phyloP scores from a whole-genome alignment of 37 sponge, comb jelly and placozoan species.

The Diacarnus erythraeanus region DNA sequence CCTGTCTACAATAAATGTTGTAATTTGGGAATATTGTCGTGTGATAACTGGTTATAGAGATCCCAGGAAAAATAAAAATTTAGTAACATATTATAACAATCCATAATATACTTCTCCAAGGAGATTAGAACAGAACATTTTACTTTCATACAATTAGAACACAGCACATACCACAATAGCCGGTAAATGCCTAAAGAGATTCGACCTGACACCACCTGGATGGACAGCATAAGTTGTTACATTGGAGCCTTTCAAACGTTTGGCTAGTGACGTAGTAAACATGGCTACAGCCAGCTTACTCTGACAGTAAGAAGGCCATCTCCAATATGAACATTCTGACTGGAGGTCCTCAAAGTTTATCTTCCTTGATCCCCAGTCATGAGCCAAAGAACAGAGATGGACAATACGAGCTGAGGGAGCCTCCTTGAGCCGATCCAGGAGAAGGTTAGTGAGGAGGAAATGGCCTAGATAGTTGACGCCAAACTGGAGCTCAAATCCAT shows the following conservation, averaged over 20 bases:
- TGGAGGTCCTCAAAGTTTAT: constrained; percentile 48
- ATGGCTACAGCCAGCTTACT: constrained; percentile 83
- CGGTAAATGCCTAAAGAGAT: constrained; percentile 44
- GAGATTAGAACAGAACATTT: too few relatives aligned
- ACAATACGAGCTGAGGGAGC: constrained; percentile 74
- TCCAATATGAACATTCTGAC: constrained; percentile 1
- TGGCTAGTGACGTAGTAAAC: constrained; percentile 65
- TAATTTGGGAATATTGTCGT: too few relatives aligned
- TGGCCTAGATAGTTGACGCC: constrained; percentile 91
- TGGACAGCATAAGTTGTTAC: constrained; percentile 73
- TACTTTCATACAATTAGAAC: too few relatives aligned
- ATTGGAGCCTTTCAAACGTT: constrained; percentile 53
- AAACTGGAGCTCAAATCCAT: constrained; percentile 88
- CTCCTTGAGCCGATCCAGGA: constrained; percentile 76
- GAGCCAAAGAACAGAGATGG: constrained; percentile 56
- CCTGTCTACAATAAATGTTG: not conserved
- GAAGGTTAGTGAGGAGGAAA: constrained; percentile 85
- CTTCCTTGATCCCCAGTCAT: constrained; percentile 55
- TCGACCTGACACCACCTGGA: constrained; percentile 73
- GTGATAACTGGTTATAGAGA: too few relatives aligned
- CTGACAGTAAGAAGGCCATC: constrained; percentile 46
- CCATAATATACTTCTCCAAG: too few relatives aligned
- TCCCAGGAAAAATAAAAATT: too few relatives aligned
- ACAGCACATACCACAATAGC: too few relatives aligned
- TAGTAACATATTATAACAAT: too few relatives aligned